Evolutionary conservation across 2,888 invertebrate species (phyloP).

Genomic region (Metopia argyrocephala): DNA sequence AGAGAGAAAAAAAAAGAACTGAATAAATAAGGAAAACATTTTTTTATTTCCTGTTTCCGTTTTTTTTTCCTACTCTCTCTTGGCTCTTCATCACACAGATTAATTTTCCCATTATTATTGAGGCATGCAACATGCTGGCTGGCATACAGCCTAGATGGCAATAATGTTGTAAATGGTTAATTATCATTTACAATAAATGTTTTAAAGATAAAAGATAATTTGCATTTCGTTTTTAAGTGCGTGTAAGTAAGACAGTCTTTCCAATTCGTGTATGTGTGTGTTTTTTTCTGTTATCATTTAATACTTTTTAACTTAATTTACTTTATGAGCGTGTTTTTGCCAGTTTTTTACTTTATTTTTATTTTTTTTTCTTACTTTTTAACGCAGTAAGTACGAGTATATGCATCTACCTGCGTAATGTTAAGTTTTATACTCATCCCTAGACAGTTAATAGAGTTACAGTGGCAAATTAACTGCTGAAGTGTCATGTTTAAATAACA

Average conservation of each 20-base stretch:
- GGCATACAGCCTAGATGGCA: background rate
- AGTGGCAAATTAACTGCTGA: conserved; percentile 59
- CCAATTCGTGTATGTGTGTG: background rate
- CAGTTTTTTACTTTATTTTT: background rate
- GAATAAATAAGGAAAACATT: background rate
- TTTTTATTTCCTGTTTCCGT: conserved; percentile 7
- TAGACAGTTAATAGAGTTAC: conserved; percentile 54
- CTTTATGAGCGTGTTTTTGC: too few species aligned
- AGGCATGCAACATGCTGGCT: background rate
- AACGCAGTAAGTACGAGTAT: background rate
- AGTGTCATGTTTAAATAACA: conserved; percentile 57
- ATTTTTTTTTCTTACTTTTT: background rate
- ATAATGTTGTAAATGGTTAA: conserved; percentile 38
- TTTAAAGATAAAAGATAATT: conserved; percentile 10
- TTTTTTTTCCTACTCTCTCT: too few species aligned
- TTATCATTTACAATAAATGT: conserved; percentile 41
- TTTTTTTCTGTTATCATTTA: background rate
- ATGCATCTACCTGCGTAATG: background rate
- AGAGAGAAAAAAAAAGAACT: background rate
- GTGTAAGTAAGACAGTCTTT: background rate
- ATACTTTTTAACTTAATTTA: conserved; percentile 38
- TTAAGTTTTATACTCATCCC: conserved; percentile 8
- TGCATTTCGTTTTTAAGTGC: conserved; percentile 13
- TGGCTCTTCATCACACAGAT: too few species aligned
- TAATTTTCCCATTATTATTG: too few species aligned